A percentile compares a stretch with the other conserved stretches of the same genome.
These are phyloP conservation scores for Stenopsyche tienmushanensis DNA, from an alignment of 1,140 invertebrate genomes.

Conservation along the genomic window DNA sequence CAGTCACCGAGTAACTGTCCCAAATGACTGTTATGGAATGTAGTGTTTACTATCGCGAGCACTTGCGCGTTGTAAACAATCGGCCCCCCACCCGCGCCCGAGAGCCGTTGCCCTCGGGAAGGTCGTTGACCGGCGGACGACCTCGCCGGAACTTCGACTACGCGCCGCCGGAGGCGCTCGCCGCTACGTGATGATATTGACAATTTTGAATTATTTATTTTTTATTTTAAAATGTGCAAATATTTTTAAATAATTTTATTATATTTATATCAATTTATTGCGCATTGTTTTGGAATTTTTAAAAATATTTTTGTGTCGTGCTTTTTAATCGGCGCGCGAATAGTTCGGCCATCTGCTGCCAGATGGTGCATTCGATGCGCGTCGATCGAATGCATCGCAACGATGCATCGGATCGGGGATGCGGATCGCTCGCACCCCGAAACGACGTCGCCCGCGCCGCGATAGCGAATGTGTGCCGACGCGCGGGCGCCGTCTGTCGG, in stretches of 20 bases:
- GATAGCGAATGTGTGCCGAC: neutral
- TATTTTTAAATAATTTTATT: conserved; percentile 5
- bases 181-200: conserved; percentile 5
- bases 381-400: no score
- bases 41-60: conserved; percentile 17
- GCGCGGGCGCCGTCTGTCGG: neutral
- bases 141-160: conserved; percentile 34
- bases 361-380: no score
- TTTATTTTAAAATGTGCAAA: conserved; percentile 8
- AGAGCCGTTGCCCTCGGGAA: conserved; percentile 28
- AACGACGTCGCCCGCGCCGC: no score
- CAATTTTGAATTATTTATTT: conserved; percentile 10
- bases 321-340: neutral
- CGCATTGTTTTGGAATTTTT: conserved; percentile 2
- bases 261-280: conserved; percentile 2
- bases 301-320: neutral
- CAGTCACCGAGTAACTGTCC: conserved; percentile 13
- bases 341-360: neutral
- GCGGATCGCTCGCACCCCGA: no score
- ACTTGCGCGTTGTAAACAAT: conserved; percentile 18
- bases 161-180: conserved; percentile 22
- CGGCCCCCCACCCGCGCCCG: neutral
- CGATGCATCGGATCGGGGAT: no score
- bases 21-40: conserved; percentile 25
- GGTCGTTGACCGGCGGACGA: conserved; percentile 33